Base-by-base conservation (phyloP, 2,113 vertebrate genomes). In the Malurus melanocephalus region DNA sequence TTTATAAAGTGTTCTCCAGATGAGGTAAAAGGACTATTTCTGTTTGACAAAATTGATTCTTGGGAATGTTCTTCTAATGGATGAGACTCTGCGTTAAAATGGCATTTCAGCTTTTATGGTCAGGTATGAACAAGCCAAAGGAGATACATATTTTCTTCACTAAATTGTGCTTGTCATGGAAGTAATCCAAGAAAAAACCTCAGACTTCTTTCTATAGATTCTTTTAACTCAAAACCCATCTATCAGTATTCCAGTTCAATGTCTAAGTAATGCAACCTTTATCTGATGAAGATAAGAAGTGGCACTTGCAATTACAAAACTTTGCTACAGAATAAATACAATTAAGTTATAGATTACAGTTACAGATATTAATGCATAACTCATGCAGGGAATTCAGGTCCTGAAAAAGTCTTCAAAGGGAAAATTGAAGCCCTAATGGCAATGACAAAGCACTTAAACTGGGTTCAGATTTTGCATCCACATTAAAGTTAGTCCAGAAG, bases 251-350 rank as follows among this genome's bases (percentile, higher is more conserved):
- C 66, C 49, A 73, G 91, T 87, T 94, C 95, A 95, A 85, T 65
- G 77, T 84, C 82, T 82, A 73, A 94, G 71, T 72, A 94, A 95
- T 67, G 56, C 84, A 94, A 82, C 64, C 73, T 94, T 95, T 96
- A 93, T 88, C 91, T 95, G 93, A 93, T 46, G 65, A 90, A 93
- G 95, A 93, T 86, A 96, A 93, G 91, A 95, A 87, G 53, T 88
- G 88, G 73, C 93, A 92, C 53, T 15, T 83, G 65, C 90, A 94
- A 87, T 92, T 94, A 94, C 80, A 91, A 94, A 93, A 94, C 67
- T 92, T 90, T 89, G 61, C 61, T 45, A 82, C 65, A 87, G 79
- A 94, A 94, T 95, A 95, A 92, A 92, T 88, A 59, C 67, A 89
- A 94, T 95, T 93, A 94, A 65, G 48, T 78, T 88, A 85, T 45